Base-by-base conservation (phyloP, 2,113 vertebrate species). In the Oostethus manadensis region DNA sequence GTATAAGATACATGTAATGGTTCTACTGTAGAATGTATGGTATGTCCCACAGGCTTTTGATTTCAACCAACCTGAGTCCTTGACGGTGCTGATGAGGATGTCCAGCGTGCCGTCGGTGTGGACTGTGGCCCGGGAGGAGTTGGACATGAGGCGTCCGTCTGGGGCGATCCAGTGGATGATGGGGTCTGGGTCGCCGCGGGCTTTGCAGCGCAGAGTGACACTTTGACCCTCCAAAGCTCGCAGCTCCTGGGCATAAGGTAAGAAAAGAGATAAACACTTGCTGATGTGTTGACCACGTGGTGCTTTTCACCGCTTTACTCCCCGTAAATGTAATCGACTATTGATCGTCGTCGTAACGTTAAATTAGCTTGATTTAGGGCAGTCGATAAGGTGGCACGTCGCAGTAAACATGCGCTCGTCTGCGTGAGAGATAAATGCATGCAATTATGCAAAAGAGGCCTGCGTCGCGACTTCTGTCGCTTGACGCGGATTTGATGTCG, bases 91-190 rank as follows among this genome's bases (percentile, higher is more conserved):
- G 81, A 99, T 98, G 48, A 96, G 91, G 78, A 99, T 99, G 86
- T 99, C 97, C 1, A 99, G 83, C 0, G 95, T 99, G 35, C 97
- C 97, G 0, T 99, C 98, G 49, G 89, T 87, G 6, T 97, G 97
- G 49, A 98, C 94, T 15, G 85, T 73, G 0, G 94, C 93, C 60
- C 97, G 87, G 0, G 94, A 92, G 0, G 95, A 95, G 0, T 98
- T 99, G 57, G 94, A 98, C 72, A 99, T 95, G n/a, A 99, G 92
- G 66, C 94, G 95, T n/a, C 94, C 94, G 64, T 98, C 96, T 0
- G 97, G 96, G 33, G 96, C 97, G 62, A 97, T 98, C 97, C 97
- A 99, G 61, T 99, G 97, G 63, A 99, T 96, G 1, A 94, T 88
- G 15, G 97, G 97, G 56, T 98, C 95, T 0, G 97, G 97, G 75